These are phyloP conservation scores for Heliconius charithonia DNA, from an alignment of 2,888 invertebrate genomes.

Conservation along the genomic window DNA sequence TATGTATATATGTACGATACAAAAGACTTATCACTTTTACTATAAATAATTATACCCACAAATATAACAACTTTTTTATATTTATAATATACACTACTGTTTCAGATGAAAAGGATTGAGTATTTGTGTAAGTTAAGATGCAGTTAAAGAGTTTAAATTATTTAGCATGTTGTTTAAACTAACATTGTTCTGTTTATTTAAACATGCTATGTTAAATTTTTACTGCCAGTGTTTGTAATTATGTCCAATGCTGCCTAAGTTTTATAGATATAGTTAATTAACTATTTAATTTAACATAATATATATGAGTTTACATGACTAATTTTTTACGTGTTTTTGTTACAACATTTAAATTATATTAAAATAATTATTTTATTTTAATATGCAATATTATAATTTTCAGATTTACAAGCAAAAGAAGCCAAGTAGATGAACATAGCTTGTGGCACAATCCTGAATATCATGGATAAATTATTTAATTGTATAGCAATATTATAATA, in stretches of 20 bases:
- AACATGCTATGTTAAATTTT: background rate
- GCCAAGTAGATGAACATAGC: constrained; percentile 54
- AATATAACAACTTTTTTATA: constrained; percentile 34
- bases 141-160: constrained; percentile 36
- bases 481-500: constrained; percentile 56
- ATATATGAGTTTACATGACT: background rate
- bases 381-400: constrained; percentile 29
- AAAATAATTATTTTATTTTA: background rate
- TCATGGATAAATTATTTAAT: constrained; percentile 57
- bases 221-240: constrained; percentile 8
- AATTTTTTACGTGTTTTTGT: constrained; percentile 20
- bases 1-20: background rate
- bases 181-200: constrained; percentile 34
- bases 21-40: background rate
- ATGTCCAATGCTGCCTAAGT: background rate
- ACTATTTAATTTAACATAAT: background rate
- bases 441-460: constrained; percentile 12
- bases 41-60: background rate
- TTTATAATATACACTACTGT: constrained; percentile 51
- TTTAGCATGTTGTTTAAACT: constrained; percentile 44
- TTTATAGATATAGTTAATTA: background rate
- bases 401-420: constrained; percentile 64
- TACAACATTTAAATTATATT: background rate
- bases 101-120: constrained; percentile 78
- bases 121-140: constrained; percentile 63